Evolutionary conservation across 2,113 vertebrate genomes (phyloP), one percentile per base, ranked within the genome.

Genomic region (Balaenoptera acutorostrata): DNA sequence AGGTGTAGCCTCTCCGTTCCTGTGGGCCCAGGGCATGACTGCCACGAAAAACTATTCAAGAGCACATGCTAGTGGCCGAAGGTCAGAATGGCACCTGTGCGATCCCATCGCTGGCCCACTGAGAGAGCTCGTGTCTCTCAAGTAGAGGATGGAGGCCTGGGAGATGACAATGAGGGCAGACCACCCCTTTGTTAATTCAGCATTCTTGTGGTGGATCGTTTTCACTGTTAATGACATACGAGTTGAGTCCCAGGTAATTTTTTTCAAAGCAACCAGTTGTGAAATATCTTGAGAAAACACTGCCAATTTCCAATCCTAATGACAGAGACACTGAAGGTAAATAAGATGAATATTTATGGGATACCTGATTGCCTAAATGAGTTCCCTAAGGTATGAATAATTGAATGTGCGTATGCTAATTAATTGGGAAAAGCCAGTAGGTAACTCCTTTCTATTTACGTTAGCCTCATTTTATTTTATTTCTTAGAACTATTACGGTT

Each of bases 1-100:
- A 98, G 94, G 63, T 97, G 95, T 82, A 83, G 87, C 88, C 84
- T 97, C 83, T 31, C 91, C 31, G 78, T 75, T 98, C 93, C 68
- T 69, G 25, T 97, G 87, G 97, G 90, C 93, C 97, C 96, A 96
- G 97, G 90, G 97, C 80, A 92, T 95, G 69, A 61, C 46, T 89
- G 86, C 91, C 95, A 90, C 86, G 97, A 99, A 99, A 99, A 99
- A 98, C 99, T 99, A 98, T 99, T 99, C 98, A 99, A 99, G 99
- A 99, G 99, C 99, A 99, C 99, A 99, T 99, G 99, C 99, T 99
- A 99, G 99, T 98, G 99, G 99, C 92, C 98, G 68, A 96, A 97
- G 97, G 93, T 94, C 97, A 98, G 98, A 98, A 99, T 98, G 98
- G 97, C 99, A 99, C 96, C 86, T 92, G 18, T 49, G 17, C 41